Base-by-base conservation (phyloP, 2,113 vertebrate species). In the Crocuta crocuta region DNA sequence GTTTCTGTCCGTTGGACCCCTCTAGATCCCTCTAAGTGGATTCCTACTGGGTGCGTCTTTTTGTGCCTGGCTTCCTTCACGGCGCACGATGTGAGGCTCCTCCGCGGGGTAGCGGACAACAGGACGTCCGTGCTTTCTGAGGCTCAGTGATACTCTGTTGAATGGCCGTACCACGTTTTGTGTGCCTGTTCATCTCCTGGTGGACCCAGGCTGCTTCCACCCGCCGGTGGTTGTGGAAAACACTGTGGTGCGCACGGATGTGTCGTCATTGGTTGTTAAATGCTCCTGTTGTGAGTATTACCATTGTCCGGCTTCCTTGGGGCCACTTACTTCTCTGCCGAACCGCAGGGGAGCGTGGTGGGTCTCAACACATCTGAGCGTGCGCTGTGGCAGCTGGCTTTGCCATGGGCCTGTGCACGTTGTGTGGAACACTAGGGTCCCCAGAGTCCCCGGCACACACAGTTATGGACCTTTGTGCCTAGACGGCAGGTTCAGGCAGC, bases 121-220 rank as follows among this genome's bases (percentile, higher is more conserved):
- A 24, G 39, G 21, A 6, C 68, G 24, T 19, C 65, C 4, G 8
- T 48, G 7, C 9, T 58, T 19, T 71, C 55, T 4, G 39, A 35
- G 73, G 53, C 39, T 39, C 39, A 10, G 2, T 86, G 16, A 2
- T 7, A 4, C 58, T 24, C 53, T 63, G 2, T 19, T 5, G 53
- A 31, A 5, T 15, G 4, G 16, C 1, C 10, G 8, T 0, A 0
- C n/a, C 5, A 0, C 11, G 0, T 45, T 39, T 28, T 66, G 23
- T 33, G 31, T 23, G 12, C 19, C 17, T 50, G 0, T 43, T 79
- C 83, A 33, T 48, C 74, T 45, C 13, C 9, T 2, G n/a, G 19
- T 10, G 71, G 63, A 19, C 48, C 1, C 9, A 21, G 11, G n/a
- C 23, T 33, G 73, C 45, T 11, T 21, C 23, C 23, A 4, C 13